Base-by-base conservation (phyloP, 2,888 invertebrate species). In the Malthinus seriepunctatus region DNA sequence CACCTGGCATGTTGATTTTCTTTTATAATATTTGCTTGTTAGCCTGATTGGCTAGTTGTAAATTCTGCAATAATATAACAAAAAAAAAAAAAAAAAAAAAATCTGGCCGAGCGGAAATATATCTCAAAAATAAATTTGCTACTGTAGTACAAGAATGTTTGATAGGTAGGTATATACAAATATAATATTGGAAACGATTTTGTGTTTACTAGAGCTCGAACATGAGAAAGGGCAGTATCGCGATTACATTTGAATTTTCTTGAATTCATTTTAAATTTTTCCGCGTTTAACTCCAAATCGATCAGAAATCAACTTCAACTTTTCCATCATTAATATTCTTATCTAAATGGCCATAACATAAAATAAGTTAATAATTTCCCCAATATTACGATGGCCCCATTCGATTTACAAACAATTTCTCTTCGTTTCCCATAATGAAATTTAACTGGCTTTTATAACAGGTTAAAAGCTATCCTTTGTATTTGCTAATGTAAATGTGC, bases 121-220 rank as follows among this genome's bases (percentile, higher is more conserved):
- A 48, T 55, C 51, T 60, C 60, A 60, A 60, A 60, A 55, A 51
- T 47, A 60, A 60, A 54, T 54, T 48, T 60, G 60, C 51, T 55
- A 55, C 55, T 60, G n/a, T n/a, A 23, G 3, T 23, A 55, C 48
- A 60, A 51, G 51, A 55, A 55, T 60, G 55, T 51, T 56, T 60
- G 60, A 60, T 60, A 23, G 23, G 23, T 23, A 23, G 23, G 23
- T 23, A 51, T 55, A 59, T 59, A 59, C 59, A 59, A 54, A 59
- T 59, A 59, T 54, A 59, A 59, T 59, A 60, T 60, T 51, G 44
- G 48, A 50, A 54, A 34, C 51, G 51, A 56, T 51, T 55, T 47
- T 33, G 37, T 55, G 55, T 52, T 55, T 60, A 49, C 48, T 51
- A 54, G 48, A 56, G 55, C 55, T 48, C 46, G 42, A 55, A 60